Evolutionary conservation across 2,888 invertebrate genomes (phyloP), one percentile per base, ranked within the genome.

Genomic region (Zhuqinia jingwanae): DNA sequence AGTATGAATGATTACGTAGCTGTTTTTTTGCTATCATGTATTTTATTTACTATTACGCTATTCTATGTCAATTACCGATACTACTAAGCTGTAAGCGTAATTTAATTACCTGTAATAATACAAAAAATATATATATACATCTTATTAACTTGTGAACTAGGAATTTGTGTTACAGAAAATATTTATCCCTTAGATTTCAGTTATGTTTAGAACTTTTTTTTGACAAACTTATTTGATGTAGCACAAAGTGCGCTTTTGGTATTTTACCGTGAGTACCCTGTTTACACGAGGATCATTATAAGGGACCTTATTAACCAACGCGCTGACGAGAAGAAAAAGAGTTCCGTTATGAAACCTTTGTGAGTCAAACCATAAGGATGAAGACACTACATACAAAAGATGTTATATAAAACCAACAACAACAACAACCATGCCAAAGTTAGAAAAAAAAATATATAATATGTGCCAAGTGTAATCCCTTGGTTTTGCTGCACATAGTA

Each of bases 301-400:
- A 68, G 42, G 17, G 22, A 58, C 3, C 22, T 20, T 58, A 22
- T 60, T 27, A 27, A n/a, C n/a, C 27, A 60, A 27, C 11, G 27
- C 5, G 10, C 60, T 20, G 56, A 20, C 22, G 20, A 11, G 13
- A 5, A 60, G 20, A 56, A 56, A 60, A 27, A 60, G n/a, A 60
- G 58, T 77, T 60, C 77, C 77, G 77, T 77, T 77, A 77, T 77
- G 77, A 77, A 77, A 77, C 60, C 60, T 10, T 36, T 25, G 45
- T 60, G 58, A 50, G 50, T 75, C 36, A 65, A n/a, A n/a, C n/a
- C n/a, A n/a, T n/a, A n/a, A n/a, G n/a, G n/a, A n/a, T n/a, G n/a
- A n/a, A n/a, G n/a, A n/a, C n/a, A n/a, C n/a, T n/a, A n/a, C n/a
- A n/a, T n/a, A n/a, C n/a, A n/a, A n/a, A n/a, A n/a, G n/a, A n/a